These are phyloP conservation scores for Felis chaus DNA, from an alignment of 2,113 vertebrate species.

Conservation along the genomic window DNA sequence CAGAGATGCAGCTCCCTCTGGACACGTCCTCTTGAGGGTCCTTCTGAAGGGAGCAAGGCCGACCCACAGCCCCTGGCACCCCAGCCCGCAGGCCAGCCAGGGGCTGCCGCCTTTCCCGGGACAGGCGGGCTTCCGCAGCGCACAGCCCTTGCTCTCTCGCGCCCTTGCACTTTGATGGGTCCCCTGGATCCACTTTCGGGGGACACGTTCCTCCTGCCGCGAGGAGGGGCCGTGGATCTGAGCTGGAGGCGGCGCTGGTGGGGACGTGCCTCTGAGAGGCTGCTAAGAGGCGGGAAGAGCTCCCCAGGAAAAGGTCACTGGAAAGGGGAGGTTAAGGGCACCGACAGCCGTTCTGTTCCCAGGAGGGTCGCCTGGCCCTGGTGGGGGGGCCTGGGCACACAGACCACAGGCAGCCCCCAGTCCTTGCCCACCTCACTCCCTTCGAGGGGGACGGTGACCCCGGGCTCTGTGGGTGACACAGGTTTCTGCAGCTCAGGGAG, in stretches of 20 bases:
- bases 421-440: background rate
- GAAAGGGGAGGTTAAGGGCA: background rate
- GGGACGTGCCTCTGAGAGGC: rapidly evolving
- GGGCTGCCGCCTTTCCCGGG: rapidly evolving
- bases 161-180: too few species aligned
- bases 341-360: background rate
- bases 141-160: rapidly evolving
- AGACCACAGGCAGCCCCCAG: background rate
- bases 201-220: rapidly evolving
- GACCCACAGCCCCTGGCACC: rapidly evolving
- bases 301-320: too few species aligned
- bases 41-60: background rate
- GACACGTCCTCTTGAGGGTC: background rate
- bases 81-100: rapidly evolving
- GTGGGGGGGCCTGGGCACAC: rapidly evolving
- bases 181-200: too few species aligned
- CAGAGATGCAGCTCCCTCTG: rapidly evolving
- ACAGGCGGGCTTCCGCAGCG: rapidly evolving
- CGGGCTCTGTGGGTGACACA: too few species aligned
- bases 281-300: background rate
- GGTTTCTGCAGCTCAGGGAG: rapidly evolving
- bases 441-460: rapidly evolving
- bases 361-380: background rate
- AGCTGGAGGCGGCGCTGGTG: too few species aligned
- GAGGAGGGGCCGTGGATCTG: background rate